Conservation (phyloP, 2,888 invertebrate species). For the Ophion costatus region DNA sequence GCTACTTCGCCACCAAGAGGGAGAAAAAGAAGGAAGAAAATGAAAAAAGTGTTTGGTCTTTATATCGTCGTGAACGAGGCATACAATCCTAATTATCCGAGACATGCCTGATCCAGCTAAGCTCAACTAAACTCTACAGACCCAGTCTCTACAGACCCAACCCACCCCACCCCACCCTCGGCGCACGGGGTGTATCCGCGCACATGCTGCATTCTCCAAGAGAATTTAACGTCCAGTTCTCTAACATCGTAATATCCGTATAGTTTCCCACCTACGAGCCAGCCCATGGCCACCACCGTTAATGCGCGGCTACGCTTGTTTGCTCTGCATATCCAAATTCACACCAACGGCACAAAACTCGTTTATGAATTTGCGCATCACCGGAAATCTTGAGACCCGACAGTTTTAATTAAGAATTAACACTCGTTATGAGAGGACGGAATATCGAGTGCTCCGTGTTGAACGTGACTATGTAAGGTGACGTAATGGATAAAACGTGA, state of each 20-base stretch:
- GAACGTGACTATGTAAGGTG: constrained; percentile 32
- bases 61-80: constrained; percentile 25
- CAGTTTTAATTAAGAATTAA: constrained; percentile 66
- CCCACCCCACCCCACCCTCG: no score
- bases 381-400: constrained; percentile 15
- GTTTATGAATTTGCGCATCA: constrained; percentile 53
- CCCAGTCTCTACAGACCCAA: neutral
- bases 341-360: constrained; percentile 7
- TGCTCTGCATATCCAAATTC: constrained; percentile 4
- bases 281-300: constrained; percentile 6
- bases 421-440: neutral
- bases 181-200: constrained; percentile 5
- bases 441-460: constrained; percentile 37
- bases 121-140: constrained; percentile 32
- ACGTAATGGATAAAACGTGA: constrained; percentile 40
- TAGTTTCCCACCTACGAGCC: constrained; percentile 2
- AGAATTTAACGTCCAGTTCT: constrained; percentile 34
- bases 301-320: constrained; percentile 38
- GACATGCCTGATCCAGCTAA: constrained; percentile 52
- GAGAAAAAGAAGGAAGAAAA: constrained; percentile 6
- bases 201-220: constrained; percentile 24
- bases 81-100: constrained; percentile 48
- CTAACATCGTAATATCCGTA: constrained; percentile 46
- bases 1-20: neutral
- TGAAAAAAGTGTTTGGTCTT: constrained; percentile 18